These are phyloP conservation scores for Stegostoma tigrinum DNA, from an alignment of 2,113 vertebrate genomes.

Conservation along the genomic window DNA sequence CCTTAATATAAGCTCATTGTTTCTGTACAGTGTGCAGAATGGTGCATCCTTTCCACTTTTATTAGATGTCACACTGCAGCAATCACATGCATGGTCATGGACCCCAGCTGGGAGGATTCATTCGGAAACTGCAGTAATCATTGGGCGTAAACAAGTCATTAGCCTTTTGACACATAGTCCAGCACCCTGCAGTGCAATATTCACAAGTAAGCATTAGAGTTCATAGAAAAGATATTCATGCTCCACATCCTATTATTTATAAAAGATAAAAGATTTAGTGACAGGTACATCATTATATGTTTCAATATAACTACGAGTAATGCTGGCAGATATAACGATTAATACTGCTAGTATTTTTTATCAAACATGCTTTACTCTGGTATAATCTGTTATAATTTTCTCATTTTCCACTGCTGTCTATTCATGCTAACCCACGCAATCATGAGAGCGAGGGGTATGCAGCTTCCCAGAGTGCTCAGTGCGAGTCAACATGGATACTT, in stretches of 20 bases:
- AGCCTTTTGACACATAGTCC: background rate
- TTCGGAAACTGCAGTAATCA: background rate
- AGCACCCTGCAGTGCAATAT: background rate
- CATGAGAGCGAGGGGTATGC: background rate
- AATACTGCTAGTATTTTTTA: background rate
- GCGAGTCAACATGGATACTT: background rate
- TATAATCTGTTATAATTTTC: background rate
- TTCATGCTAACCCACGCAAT: background rate
- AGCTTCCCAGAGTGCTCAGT: background rate
- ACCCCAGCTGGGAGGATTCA: slow-evolving; percentile 14
- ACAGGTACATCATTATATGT: background rate
- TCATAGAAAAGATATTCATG: background rate
- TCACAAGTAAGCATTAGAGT: background rate
- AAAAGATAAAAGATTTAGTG: background rate
- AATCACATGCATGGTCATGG: background rate
- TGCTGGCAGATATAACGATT: background rate
- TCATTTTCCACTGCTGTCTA: background rate
- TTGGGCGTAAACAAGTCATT: background rate
- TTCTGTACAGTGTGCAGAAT: too few relatives aligned
- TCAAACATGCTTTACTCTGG: background rate
- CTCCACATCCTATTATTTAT: background rate
- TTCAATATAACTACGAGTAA: background rate
- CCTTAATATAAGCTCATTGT: background rate
- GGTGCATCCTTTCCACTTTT: background rate
- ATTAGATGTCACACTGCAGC: background rate